Evolutionary conservation across 2,888 invertebrate genomes (phyloP), one percentile per base, ranked within the genome.

Genomic region (Liposcelis brunnea): DNA sequence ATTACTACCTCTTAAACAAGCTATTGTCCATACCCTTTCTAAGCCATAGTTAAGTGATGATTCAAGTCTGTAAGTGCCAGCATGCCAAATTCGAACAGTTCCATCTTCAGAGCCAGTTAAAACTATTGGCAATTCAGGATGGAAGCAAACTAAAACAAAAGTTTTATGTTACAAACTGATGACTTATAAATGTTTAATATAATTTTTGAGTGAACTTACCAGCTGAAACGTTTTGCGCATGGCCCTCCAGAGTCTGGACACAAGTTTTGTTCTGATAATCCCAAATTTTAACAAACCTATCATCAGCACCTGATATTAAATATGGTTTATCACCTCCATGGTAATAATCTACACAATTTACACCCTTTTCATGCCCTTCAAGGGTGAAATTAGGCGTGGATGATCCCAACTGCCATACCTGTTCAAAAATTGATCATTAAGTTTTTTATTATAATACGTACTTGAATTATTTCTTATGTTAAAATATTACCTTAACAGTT

Each of bases 231-330:
- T 98, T 98, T 61, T 94, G 91, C 0, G 90, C 85, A 65, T 98
- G 98, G 0, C 97, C 84, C 65, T 97, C 95, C 49, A 98, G 68
- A 0, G 97, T 97, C 62, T 98, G 97, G 1, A 98, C 97, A 63
- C 97, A 98, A 0, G 94, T 95, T 68, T 98, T 98, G 65, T 97
- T 98, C 65, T 98, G 89, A 62, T 99, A 99, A 61, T 98, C 98
- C 98, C 98, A 98, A 56, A 98, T 98, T 67, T 97, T 98, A 5
- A 97, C 94, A 37, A 87, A 72, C 45, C 91, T 77, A 64, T 99
- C 98, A 62, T 99, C 98, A 21, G 97, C 97, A 2, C 98, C 98
- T 43, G 97, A 97, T 58, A 95, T 97, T 44, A 98, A 70, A 61
- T 98, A 99, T 0, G 98, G 98, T 58, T 99, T 99, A 60, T 99